Conservation (phyloP, 2,113 vertebrate species). For the Apeltes quadracus region DNA sequence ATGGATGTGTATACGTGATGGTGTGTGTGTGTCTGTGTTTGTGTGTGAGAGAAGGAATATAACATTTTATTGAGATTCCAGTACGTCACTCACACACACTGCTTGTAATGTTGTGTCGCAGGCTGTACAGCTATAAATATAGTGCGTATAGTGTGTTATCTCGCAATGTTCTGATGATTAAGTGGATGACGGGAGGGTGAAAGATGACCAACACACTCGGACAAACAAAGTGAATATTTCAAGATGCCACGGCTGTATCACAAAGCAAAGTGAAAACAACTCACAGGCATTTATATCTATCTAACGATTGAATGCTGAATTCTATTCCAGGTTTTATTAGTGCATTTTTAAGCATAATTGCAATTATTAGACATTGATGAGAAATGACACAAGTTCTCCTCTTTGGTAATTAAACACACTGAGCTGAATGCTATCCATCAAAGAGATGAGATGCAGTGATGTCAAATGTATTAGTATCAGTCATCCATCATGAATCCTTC, state of each 20-base stretch:
- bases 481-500: slow-evolving; percentile 32
- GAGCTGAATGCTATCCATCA: slow-evolving; percentile 25
- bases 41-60: slow-evolving; percentile 18
- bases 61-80: slow-evolving; percentile 35
- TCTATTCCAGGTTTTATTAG: slow-evolving; percentile 18
- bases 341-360: slow-evolving; percentile 33
- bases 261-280: slow-evolving; percentile 34
- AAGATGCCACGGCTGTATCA: slow-evolving; percentile 35
- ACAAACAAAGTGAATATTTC: slow-evolving; percentile 33
- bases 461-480: slow-evolving; percentile 47
- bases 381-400: slow-evolving; percentile 44
- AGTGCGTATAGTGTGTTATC: slow-evolving; percentile 7
- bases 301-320: slow-evolving; percentile 12
- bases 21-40: slow-evolving; percentile 18
- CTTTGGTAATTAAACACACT: slow-evolving; percentile 47
- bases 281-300: slow-evolving; percentile 42
- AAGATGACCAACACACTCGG: slow-evolving; percentile 31
- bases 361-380: slow-evolving; percentile 40
- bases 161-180: slow-evolving; percentile 42
- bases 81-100: slow-evolving; percentile 45
- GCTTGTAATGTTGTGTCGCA: slow-evolving; percentile 35
- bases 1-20: slow-evolving; percentile 29
- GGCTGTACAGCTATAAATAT: slow-evolving; percentile 14
- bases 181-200: slow-evolving; percentile 47
- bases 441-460: slow-evolving; percentile 43